Base-by-base conservation (phyloP, 2,888 invertebrate genomes). In the Hoplodrina ambigua region DNA sequence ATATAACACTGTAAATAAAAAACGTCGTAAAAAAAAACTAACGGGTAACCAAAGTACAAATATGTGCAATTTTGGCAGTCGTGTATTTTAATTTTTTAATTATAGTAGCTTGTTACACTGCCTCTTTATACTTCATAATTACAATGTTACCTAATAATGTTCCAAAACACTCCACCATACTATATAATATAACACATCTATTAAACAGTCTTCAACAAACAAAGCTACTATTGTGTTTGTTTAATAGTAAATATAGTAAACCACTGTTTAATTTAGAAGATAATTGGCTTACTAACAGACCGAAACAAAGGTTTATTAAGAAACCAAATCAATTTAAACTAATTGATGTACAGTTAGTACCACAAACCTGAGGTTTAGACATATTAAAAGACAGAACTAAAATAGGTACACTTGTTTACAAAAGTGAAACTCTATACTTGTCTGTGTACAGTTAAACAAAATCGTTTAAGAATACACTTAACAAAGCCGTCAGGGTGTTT, bases 291-390 rank as follows among this genome's bases (percentile, higher is more conserved):
- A 41, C 44, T 52, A 41, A 50, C 46, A 37, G 64, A 74, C 49
- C 19, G 25, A 64, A 64, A 76, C 80, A 80, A 72, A 64, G 63
- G 63, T 44, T 61, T 64, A 64, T 61, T 69, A 66, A 66, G 68
- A 76, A 80, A 69, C 57, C 46, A 56, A 64, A 54, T 19, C 52
- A 64, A 75, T 57, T 69, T 37, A 19, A 53, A 58, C 49, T 67
- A 61, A 79, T 72, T 69, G 57, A 66, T 71, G 67, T 75, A 61
- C 19, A 66, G 69, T 75, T 61, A 25, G 61, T 55, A 60, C 67
- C 65, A 72, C 52, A 46, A 67, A 50, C 17, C 41, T 72, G 53
- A 50, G 57, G 66, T 60, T 60, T 52, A 46, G 49, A 41, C 19
- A 54, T 52, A 58, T 46, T 61, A 41, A n/a, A 25, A 54, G 46